Conservation (phyloP, 2,113 vertebrate species). For the Lethenteron reissneri region DNA sequence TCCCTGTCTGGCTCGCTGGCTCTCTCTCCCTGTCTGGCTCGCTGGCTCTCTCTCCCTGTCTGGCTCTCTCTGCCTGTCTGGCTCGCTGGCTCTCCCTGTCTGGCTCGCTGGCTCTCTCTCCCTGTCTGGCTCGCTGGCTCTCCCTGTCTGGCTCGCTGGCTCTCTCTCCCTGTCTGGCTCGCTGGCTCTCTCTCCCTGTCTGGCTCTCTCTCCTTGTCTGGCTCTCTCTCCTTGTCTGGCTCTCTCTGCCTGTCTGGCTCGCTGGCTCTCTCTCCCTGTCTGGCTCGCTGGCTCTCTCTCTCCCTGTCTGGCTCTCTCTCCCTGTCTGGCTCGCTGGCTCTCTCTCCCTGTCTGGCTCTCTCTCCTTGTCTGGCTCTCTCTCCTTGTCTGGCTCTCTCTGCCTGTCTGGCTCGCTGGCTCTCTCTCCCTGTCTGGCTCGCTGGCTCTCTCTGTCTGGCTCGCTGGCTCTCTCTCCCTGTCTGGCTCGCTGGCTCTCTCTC, state of each 20-base stretch:
- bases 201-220: not conserved
- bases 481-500: not conserved
- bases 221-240: not conserved
- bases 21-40: too few species aligned
- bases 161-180: too few species aligned
- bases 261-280: not conserved
- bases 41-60: too few species aligned
- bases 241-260: too few species aligned
- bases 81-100: too few species aligned
- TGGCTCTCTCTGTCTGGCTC: too few species aligned
- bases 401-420: not conserved
- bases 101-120: not conserved
- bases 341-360: not conserved
- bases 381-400: not conserved
- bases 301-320: too few species aligned
- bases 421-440: not conserved
- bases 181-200: not conserved
- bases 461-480: not conserved
- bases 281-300: not conserved
- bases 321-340: too few species aligned
- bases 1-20: too few species aligned
- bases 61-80: too few species aligned
- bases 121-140: too few species aligned
- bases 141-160: conserved; percentile 6
- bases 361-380: not conserved